phyloP scores from a whole-genome alignment of 2,888 invertebrate genomes.

The Cosmia pyralina region DNA sequence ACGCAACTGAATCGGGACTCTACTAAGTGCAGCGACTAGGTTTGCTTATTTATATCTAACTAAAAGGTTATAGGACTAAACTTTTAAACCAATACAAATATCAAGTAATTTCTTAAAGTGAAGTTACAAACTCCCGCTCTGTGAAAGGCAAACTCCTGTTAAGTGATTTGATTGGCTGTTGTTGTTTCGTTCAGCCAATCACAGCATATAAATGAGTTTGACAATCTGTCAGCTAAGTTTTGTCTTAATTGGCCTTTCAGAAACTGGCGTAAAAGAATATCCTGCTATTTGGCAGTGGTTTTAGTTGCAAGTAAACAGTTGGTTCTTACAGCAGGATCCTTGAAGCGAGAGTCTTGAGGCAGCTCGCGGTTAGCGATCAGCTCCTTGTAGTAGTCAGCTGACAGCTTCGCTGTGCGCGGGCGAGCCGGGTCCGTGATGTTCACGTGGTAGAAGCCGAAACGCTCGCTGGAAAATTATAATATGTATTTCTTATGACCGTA shows the following conservation, averaged over 20 bases:
- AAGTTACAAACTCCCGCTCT: not conserved
- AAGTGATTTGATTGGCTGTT: slow-evolving; percentile 5
- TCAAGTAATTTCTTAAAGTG: not conserved
- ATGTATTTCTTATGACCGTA: not conserved
- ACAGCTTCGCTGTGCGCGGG: slow-evolving; percentile 92
- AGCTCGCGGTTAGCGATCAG: slow-evolving; percentile 87
- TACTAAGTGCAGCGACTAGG: not conserved
- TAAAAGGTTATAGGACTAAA: not conserved
- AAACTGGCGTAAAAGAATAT: not conserved
- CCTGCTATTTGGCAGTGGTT: not conserved
- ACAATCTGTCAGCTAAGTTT: not conserved
- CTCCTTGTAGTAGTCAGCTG: slow-evolving; percentile 90
- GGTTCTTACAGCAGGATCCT: slow-evolving; percentile 80
- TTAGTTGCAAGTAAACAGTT: slow-evolving; percentile 12
- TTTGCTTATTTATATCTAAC: not conserved
- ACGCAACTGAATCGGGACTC: not conserved
- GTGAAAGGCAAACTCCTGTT: not conserved
- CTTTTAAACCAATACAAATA: not conserved
- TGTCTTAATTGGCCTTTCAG: not conserved
- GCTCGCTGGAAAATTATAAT: slow-evolving; percentile 85
- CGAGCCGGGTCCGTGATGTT: slow-evolving; percentile 91
- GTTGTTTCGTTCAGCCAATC: not conserved
- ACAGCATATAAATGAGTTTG: not conserved
- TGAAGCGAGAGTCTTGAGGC: slow-evolving; percentile 82
- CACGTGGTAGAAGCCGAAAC: slow-evolving; percentile 93